Evolutionary conservation across 1,140 invertebrate species (phyloP).

Genomic region (Sycobia sp.): DNA sequence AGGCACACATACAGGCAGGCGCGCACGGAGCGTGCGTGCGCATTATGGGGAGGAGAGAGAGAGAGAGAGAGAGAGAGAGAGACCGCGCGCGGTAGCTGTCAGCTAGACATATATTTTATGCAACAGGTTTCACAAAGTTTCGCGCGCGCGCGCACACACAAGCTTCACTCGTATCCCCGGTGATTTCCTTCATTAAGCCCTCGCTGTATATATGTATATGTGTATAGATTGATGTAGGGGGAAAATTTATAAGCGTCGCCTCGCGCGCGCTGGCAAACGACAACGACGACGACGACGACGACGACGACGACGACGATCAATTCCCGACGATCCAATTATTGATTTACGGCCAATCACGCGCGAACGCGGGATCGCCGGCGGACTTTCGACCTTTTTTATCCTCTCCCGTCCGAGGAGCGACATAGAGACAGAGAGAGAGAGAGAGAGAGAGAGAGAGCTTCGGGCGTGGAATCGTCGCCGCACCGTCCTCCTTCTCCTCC

Average conservation of each 20-base stretch:
- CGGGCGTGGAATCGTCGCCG: conserved; percentile 29
- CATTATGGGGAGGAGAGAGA: no score
- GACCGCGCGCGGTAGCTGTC: conserved; percentile 5
- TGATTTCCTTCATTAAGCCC: conserved; percentile 28
- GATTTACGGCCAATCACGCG: conserved; percentile 31
- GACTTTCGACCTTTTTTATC: conserved; percentile 31
- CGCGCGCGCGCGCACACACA: conserved; percentile 14
- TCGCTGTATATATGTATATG: no score
- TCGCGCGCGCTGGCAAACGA: neutral
- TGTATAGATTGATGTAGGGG: no score
- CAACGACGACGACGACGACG: conserved; percentile 8
- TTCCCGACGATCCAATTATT: conserved; percentile 35
- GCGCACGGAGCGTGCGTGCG: no score
- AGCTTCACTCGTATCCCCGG: no score
- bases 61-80: no score
- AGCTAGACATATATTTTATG: conserved; percentile 15
- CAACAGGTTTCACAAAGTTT: conserved; percentile 27
- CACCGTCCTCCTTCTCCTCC: no score
- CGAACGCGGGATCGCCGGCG: neutral
- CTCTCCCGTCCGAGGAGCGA: no score
- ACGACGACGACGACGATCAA: conserved; percentile 10
- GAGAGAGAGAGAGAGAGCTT: no score
- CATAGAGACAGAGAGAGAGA: no score
- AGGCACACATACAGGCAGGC: no score
- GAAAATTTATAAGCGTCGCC: conserved; percentile 33